phyloP scores from a whole-genome alignment of 1,140 invertebrate species.

The Drosophila lacteicornis region DNA sequence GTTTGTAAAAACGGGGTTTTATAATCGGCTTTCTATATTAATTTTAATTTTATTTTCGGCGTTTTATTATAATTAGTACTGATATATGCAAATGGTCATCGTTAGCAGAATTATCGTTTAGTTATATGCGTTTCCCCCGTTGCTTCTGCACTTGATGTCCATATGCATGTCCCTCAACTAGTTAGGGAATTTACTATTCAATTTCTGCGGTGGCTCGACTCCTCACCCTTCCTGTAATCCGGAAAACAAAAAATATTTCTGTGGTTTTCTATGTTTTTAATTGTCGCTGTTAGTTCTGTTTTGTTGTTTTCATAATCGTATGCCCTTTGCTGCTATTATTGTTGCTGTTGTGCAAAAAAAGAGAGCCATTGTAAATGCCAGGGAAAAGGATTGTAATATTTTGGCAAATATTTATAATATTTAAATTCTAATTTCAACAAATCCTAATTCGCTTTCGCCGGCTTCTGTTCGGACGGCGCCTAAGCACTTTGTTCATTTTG shows the following conservation, averaged over 20 bases:
- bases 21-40: slow-evolving; percentile 84
- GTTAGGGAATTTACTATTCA: slow-evolving; percentile 49
- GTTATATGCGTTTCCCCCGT: slow-evolving; percentile 22
- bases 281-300: slow-evolving; percentile 51
- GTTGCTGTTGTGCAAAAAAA: slow-evolving; percentile 25
- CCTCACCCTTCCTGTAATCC: background rate
- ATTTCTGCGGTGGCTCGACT: slow-evolving; percentile 38
- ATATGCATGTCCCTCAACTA: slow-evolving; percentile 32
- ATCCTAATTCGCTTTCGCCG: slow-evolving; percentile 54
- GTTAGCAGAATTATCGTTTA: slow-evolving; percentile 59
- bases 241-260: slow-evolving; percentile 59
- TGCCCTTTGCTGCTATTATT: slow-evolving; percentile 63
- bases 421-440: slow-evolving; percentile 82
- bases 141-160: slow-evolving; percentile 73
- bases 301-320: slow-evolving; percentile 60
- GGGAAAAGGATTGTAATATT: slow-evolving; percentile 62
- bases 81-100: slow-evolving; percentile 81
- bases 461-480: slow-evolving; percentile 13
- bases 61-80: slow-evolving; percentile 84
- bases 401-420: slow-evolving; percentile 81
- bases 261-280: slow-evolving; percentile 77
- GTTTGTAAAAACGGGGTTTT: slow-evolving; percentile 46
- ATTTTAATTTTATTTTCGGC: slow-evolving; percentile 84
- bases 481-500: slow-evolving; percentile 45
- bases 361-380: slow-evolving; percentile 25